These are phyloP conservation scores for Tragelaphus buxtoni DNA, from an alignment of 2,113 vertebrate species.

Conservation along the genomic window DNA sequence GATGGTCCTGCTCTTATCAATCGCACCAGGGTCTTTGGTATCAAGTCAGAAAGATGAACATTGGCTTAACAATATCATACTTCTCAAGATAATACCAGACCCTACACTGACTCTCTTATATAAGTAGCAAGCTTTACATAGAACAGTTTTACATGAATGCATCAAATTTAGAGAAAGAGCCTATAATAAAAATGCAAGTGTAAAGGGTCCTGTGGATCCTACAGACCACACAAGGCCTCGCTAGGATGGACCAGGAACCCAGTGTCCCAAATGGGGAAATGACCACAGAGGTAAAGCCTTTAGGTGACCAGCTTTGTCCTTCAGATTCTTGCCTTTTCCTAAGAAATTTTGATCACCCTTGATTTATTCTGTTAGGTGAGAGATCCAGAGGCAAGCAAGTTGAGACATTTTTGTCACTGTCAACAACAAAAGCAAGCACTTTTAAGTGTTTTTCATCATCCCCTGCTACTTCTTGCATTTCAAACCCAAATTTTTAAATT, in stretches of 20 bases:
- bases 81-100: neutral
- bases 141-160: neutral
- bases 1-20: neutral
- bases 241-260: neutral
- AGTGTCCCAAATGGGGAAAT: neutral
- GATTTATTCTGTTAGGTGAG: neutral
- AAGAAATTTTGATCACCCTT: neutral
- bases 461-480: slow-evolving; percentile 9
- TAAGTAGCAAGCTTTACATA: neutral
- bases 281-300: neutral
- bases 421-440: neutral
- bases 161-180: neutral
- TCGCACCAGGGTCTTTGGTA: neutral
- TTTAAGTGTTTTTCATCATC: neutral
- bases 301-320: neutral
- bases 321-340: neutral
- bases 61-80: neutral
- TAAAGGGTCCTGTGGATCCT: neutral
- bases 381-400: neutral
- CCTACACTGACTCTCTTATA: neutral
- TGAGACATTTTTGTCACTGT: neutral
- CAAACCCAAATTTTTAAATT: slow-evolving; percentile 22
- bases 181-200: neutral
- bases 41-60: neutral
- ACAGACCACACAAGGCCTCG: neutral